Conservation (phyloP, 2,113 vertebrate species). For the Irena cyanogastra region DNA sequence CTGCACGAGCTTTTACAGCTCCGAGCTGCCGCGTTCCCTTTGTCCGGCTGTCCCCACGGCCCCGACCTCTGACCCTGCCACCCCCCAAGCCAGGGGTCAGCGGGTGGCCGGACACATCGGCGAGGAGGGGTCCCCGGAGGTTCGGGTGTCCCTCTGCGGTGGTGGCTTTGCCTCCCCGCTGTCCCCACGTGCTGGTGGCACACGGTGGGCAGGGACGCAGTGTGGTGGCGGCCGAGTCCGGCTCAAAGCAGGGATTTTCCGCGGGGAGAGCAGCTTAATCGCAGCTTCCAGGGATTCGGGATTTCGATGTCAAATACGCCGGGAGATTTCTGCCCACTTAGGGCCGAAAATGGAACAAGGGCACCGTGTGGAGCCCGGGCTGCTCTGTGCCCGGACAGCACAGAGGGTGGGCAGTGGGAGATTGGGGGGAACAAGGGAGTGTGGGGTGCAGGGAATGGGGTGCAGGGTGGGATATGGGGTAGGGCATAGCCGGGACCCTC, state of each 20-base stretch:
- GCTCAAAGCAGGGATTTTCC: background rate
- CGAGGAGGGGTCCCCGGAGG: background rate
- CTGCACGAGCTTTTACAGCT: background rate
- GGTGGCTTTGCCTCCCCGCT: background rate
- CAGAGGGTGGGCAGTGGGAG: background rate
- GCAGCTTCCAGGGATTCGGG: background rate
- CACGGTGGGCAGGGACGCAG: background rate
- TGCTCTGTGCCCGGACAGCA: fast-evolving
- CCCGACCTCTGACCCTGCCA: background rate
- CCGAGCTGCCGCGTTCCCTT: background rate
- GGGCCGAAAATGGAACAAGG: constrained; percentile 11
- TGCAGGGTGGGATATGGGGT: background rate
- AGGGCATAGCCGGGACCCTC: background rate
- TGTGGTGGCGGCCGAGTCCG: background rate
- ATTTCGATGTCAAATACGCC: constrained; percentile 3
- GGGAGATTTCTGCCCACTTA: constrained; percentile 14
- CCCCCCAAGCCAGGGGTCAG: background rate
- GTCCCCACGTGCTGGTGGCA: background rate
- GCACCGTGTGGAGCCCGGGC: background rate
- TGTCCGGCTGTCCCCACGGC: background rate
- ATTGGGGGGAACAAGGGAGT: fast-evolving
- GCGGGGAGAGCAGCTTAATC: background rate
- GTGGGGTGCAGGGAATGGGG: background rate
- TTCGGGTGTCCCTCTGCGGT: background rate
- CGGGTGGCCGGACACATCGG: background rate